Evolutionary conservation across 2,888 invertebrate genomes (phyloP).

Genomic region (Pogonocherus hispidulus): DNA sequence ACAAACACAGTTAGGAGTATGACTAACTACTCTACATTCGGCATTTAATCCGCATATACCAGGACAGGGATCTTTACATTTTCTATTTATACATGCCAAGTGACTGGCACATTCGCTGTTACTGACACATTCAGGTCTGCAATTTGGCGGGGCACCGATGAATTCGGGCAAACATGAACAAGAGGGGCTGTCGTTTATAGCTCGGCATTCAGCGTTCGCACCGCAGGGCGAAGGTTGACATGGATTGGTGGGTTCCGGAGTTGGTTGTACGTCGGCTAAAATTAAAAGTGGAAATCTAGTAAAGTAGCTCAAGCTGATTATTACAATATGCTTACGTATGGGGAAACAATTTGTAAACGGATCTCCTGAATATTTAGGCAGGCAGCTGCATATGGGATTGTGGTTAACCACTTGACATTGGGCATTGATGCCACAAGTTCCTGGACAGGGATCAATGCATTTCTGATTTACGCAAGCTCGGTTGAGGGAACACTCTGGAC

Average conservation of each 20-base stretch:
- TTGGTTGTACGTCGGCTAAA: slow-evolving; percentile 53
- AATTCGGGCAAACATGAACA: slow-evolving; percentile 81
- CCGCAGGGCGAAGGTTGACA: slow-evolving; percentile 75
- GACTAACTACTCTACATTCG: slow-evolving; percentile 72
- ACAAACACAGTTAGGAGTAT: slow-evolving; percentile 74
- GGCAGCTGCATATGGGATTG: slow-evolving; percentile 80
- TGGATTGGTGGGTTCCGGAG: slow-evolving; percentile 61
- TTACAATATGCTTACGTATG: slow-evolving; percentile 64
- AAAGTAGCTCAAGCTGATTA: not conserved
- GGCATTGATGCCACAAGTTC: slow-evolving; percentile 79
- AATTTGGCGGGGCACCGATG: slow-evolving; percentile 84
- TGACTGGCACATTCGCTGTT: slow-evolving; percentile 79
- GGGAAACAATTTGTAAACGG: slow-evolving; percentile 57
- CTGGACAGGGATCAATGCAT: slow-evolving; percentile 80
- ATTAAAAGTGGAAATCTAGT: not conserved
- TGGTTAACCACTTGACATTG: slow-evolving; percentile 81
- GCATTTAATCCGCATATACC: slow-evolving; percentile 72
- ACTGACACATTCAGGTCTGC: slow-evolving; percentile 85
- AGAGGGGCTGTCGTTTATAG: slow-evolving; percentile 73
- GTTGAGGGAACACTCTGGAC: slow-evolving; percentile 75
- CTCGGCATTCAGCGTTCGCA: slow-evolving; percentile 77
- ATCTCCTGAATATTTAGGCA: slow-evolving; percentile 71
- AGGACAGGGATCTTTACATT: slow-evolving; percentile 79
- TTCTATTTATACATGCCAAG: slow-evolving; percentile 80
- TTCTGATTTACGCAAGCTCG: slow-evolving; percentile 79